Evolutionary conservation across 2,797 vertebrate species (phyloP), one percentile per base, ranked within the genome.

Genomic region (Onychomys arenicola): DNA sequence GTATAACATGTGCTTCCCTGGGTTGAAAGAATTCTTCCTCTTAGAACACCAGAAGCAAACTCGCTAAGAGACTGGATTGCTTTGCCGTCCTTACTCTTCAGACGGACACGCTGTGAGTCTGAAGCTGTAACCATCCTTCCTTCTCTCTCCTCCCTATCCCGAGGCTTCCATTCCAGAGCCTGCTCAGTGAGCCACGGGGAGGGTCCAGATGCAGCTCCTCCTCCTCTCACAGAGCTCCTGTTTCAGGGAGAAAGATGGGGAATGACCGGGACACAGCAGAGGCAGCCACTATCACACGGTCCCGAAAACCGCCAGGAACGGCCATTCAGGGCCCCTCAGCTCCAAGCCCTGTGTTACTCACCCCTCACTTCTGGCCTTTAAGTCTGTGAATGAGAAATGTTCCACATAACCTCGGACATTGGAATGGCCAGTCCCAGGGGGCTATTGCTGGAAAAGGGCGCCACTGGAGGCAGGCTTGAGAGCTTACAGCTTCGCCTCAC

Each of bases 241-340:
- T 69, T 75, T 61, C 21, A 34, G 23, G 63, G n/a, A 52, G 25
- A 46, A 81, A 13, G 40, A 29, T 2, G 23, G 52, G 40, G 6
- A 17, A 40, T 7, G 49, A 67, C 5, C n/a, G 3, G 21, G 82
- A 78, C 16, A 19, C 12, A 11, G 27, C 5, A 27, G n/a, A 84
- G 34, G 32, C 14, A 0, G 34, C 65, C 65, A 5, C 52, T 6
- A 25, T 19, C 57, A 55, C 0, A 0, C 27, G n/a, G 59, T 3
- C 23, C 7, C 6, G 23, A 37, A 27, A 2, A 8, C 14, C 5
- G 0, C 19, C 14, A 8, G 19, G 4, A 52, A 55, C 92, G 55
- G n/a, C 4, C 55, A 25, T 32, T 12, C 9, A 0, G 27, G 52
- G 23, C 34, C 57, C 9, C 14, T 0, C 29, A 37, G 80, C 3